Conservation (phyloP, 2,797 vertebrate genomes). For the Galaxias olidus region DNA sequence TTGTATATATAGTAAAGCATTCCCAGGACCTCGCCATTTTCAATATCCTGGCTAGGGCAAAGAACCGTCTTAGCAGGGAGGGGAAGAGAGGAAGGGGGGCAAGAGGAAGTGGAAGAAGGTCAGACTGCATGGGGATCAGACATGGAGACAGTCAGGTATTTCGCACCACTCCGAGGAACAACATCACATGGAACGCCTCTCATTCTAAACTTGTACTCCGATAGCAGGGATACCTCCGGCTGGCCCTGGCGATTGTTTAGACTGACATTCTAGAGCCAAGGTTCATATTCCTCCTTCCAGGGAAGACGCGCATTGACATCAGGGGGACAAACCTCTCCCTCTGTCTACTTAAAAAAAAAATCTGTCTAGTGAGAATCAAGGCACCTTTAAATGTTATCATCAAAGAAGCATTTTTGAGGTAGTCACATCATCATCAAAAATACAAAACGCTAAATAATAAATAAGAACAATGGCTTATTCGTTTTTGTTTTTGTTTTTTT, state of each 20-base stretch:
- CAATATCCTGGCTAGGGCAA: background rate
- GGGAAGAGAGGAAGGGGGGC: background rate
- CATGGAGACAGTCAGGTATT: constrained; percentile 43
- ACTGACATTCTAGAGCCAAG: constrained; percentile 40
- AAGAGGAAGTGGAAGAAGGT: background rate
- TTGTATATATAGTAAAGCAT: background rate
- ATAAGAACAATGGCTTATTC: too few relatives aligned
- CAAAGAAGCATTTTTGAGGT: too few relatives aligned
- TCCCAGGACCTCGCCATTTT: background rate
- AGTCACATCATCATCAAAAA: too few relatives aligned
- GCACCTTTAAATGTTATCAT: too few relatives aligned
- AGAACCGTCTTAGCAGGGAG: background rate
- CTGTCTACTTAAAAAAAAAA: constrained; percentile 5
- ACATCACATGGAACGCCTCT: constrained; percentile 29
- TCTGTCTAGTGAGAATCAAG: too few relatives aligned
- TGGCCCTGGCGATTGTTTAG: constrained; percentile 33
- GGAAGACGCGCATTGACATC: constrained; percentile 20
- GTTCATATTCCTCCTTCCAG: constrained; percentile 19
- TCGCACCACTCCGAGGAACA: constrained; percentile 48
- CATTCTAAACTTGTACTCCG: constrained; percentile 40
- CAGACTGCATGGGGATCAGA: background rate
- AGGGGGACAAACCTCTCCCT: constrained; percentile 31
- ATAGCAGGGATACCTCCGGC: constrained; percentile 33
- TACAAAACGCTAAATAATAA: too few relatives aligned
- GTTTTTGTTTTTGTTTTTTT: too few relatives aligned